Evolutionary conservation across 1,140 invertebrate species (phyloP).

Genomic region (Stegodyphus dumicola): DNA sequence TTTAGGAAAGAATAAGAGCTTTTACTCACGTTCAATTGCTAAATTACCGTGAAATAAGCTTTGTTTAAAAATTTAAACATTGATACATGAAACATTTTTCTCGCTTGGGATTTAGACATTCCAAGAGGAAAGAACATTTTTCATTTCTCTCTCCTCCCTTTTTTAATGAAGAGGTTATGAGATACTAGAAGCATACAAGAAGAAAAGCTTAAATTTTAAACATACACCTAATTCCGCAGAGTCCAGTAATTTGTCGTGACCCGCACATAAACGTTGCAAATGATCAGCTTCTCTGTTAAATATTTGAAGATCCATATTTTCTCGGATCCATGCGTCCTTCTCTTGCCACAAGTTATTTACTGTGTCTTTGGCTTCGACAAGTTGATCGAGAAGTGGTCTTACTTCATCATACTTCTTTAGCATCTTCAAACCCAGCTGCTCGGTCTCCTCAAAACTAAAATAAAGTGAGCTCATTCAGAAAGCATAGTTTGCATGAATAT

Average conservation of each 20-base stretch:
- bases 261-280: slow-evolving; percentile 8
- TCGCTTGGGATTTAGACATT: too few species aligned
- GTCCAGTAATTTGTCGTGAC: slow-evolving; percentile 17
- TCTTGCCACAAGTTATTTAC: slow-evolving; percentile 26
- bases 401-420: background rate
- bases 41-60: too few species aligned
- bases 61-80: too few species aligned
- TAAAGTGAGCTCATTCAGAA: background rate
- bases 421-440: background rate
- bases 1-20: too few species aligned
- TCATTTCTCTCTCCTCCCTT: too few species aligned
- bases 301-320: slow-evolving; percentile 24
- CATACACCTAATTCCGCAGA: slow-evolving; percentile 31
- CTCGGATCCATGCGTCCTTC: slow-evolving; percentile 32
- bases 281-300: slow-evolving; percentile 40
- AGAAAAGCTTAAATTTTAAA: background rate
- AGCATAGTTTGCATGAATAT: too few species aligned
- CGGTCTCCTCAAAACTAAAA: slow-evolving; percentile 46
- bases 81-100: too few species aligned
- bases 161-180: too few species aligned
- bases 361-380: slow-evolving; percentile 9
- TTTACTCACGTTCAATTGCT: too few species aligned
- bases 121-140: too few species aligned
- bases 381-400: background rate
- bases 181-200: too few species aligned